Evolutionary conservation across 2,113 vertebrate genomes (phyloP), one percentile per base, ranked within the genome.

Genomic region (Sinocyclocheilus rhinocerous): DNA sequence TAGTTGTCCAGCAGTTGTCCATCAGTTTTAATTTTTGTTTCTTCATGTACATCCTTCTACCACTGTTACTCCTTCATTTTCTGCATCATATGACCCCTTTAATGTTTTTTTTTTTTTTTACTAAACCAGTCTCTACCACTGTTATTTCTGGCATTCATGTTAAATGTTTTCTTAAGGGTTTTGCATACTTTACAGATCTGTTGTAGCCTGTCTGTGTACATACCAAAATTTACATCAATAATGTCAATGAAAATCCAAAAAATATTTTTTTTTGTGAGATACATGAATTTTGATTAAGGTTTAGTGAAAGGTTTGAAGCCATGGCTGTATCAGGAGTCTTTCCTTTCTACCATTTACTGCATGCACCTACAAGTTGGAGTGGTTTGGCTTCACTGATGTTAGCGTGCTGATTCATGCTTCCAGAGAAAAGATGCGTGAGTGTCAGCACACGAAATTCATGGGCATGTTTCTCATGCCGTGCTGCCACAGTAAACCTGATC

Each of bases 391-490:
- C 69, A 84, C 22, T 73, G 69, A 84, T 84, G 82, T 59, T 84
- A 73, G 82, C 82, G 82, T 84, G 82, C 82, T 45, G 67, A 84
- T 84, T 73, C 82, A 84, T 42, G 82, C 69, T 84, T 75, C 69
- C 29, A 84, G 82, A 75, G 67, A 84, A 75, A 45, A 84, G 82
- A 75, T 73, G 82, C 13, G 13, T 55, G 48, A 72, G 50, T 42
- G 82, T 84, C 69, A 84, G 82, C 69, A 59, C 45, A 59, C 20
- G 22, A 39, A 72, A 84, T 73, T 50, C 69, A 84, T 24, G 82
- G 50, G 52, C 67, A 73, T 84, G 69, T 80, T 84, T 73, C 67
- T 33, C 69, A 73, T 75, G 50, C 48, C 29, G 8, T 57, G 33
- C 50, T 72, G 33, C 65, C 22, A 29, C 45, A 80, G 57, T 80